Base-by-base conservation (phyloP, 2,888 invertebrate genomes). In the Eledona agricola region DNA sequence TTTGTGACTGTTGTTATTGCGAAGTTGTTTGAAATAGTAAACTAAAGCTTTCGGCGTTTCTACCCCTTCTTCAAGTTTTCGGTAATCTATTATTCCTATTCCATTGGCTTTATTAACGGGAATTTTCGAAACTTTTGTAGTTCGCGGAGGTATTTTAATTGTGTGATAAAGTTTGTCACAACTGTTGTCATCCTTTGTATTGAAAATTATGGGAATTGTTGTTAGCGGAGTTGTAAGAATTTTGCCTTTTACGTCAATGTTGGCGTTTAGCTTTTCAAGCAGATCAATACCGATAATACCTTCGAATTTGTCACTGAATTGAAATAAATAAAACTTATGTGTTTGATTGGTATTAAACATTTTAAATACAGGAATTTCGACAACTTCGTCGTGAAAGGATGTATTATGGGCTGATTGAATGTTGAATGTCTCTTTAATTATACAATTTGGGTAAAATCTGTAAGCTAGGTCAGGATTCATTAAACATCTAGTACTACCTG, bases 1-100 rank as follows among this genome's bases (percentile, higher is more conserved):
- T 23, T 23, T 2, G n/a, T 6, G 3, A 23, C 9, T 6, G 23
- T 23, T 2, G 23, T 23, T 3, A 23, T 6, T 3, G 23, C 23
- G 9, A 23, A 23, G 9, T 23, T 23, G 3, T 23, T 6, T 4
- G n/a, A 2, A 3, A 23, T 9, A 7, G 3, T 2, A n/a, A 23
- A 23, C n/a, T 6, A 23, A 6, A 23, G 23, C 23, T 4, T 23
- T 23, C 2, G 23, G 23, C 23, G 9, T 23, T 23, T 23, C 23
- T 23, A 23, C 3, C 2, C 23, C 23, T 6, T 23, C 9, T 23
- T 3, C n/a, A 6, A 23, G 9, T 9, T 23, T n/a, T 4, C n/a
- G 3, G 23, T 23, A 23, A 4, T 23, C n/a, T 23, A 23, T 7
- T 7, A 23, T 23, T 23, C 23, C 23, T 23, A 23, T 2, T 4